A percentile compares a stretch with the other conserved stretches of the same genome.
Evolutionary conservation across 2,113 vertebrate species (phyloP).

Genomic region (Polypterus senegalus): DNA sequence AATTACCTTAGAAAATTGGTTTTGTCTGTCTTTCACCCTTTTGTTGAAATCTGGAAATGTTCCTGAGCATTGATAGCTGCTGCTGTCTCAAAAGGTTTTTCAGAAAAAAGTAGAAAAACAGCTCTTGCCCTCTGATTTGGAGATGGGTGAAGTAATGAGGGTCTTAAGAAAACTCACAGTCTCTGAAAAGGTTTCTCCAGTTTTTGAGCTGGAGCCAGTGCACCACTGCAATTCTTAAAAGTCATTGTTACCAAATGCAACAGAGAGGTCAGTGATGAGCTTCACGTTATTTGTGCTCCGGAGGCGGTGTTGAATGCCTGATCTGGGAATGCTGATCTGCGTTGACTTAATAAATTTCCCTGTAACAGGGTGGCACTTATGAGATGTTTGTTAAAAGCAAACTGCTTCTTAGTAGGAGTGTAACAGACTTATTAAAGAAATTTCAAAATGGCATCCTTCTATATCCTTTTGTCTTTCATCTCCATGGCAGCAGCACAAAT

Average conservation of each 20-base stretch:
- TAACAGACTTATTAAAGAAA: slow-evolving; percentile 3
- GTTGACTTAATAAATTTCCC: slow-evolving; percentile 5
- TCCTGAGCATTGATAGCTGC: too few relatives aligned
- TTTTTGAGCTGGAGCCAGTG: slow-evolving; percentile 13
- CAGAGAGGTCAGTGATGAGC: slow-evolving; percentile 19
- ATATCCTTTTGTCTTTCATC: too few relatives aligned
- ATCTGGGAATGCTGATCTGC: slow-evolving; percentile 1
- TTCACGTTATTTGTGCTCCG: slow-evolving; percentile 17
- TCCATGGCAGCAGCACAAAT: too few relatives aligned
- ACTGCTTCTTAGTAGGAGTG: slow-evolving; percentile 12
- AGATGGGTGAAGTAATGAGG: neutral
- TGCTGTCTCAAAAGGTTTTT: too few relatives aligned
- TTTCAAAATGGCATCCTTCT: too few relatives aligned
- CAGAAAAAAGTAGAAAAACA: too few relatives aligned
- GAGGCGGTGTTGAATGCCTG: slow-evolving; percentile 11
- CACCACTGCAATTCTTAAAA: slow-evolving; percentile 19
- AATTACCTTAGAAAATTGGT: too few relatives aligned
- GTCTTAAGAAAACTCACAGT: neutral
- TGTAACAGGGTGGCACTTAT: slow-evolving; percentile 16
- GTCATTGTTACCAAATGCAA: slow-evolving; percentile 8
- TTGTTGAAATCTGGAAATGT: too few relatives aligned
- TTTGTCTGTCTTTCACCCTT: too few relatives aligned
- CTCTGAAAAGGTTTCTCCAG: slow-evolving; percentile 13
- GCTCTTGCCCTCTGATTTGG: too few relatives aligned
- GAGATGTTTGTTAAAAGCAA: slow-evolving; percentile 12